Conservation (phyloP, 1,140 invertebrate genomes). For the Macrostomum lignano region DNA sequence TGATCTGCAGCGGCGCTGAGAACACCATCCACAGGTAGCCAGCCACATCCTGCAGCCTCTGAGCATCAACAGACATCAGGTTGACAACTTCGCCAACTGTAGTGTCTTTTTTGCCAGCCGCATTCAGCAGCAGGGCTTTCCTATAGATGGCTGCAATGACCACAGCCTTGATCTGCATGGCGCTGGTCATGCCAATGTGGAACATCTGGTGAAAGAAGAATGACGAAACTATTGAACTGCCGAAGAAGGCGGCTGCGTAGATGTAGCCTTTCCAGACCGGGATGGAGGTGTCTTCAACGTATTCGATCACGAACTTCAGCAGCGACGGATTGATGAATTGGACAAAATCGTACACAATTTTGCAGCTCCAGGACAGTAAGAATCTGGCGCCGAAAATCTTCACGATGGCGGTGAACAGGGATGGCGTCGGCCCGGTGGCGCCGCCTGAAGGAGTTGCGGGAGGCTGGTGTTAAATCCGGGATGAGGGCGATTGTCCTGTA, state of each 20-base stretch:
- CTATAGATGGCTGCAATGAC: no score
- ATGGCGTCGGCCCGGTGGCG: background rate
- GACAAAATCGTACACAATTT: slow-evolving; percentile 10
- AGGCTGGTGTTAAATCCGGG: no score
- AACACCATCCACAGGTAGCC: slow-evolving; percentile 72
- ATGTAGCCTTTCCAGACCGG: slow-evolving; percentile 24
- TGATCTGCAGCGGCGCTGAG: slow-evolving; percentile 75
- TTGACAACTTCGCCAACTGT: slow-evolving; percentile 37
- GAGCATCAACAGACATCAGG: slow-evolving; percentile 33
- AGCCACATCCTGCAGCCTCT: slow-evolving; percentile 29
- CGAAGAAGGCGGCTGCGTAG: slow-evolving; percentile 16
- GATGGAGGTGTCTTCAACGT: slow-evolving; percentile 6
- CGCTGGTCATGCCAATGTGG: slow-evolving; percentile 36
- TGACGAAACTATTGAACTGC: slow-evolving; percentile 13
- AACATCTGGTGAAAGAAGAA: slow-evolving; percentile 19
- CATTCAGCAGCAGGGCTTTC: background rate
- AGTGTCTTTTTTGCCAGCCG: background rate
- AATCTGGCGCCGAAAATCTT: no score
- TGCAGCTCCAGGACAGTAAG: slow-evolving; percentile 8
- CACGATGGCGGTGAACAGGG: slow-evolving; percentile 4
- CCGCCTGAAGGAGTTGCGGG: no score
- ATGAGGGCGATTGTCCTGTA: no score
- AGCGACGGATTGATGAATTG: slow-evolving; percentile 9
- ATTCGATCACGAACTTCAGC: slow-evolving; percentile 10
- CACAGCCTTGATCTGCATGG: slow-evolving; percentile 58